Evolutionary conservation across 2,797 vertebrate genomes (phyloP), one percentile per base, ranked within the genome.

Genomic region (Melanotaenia trifasciata): DNA sequence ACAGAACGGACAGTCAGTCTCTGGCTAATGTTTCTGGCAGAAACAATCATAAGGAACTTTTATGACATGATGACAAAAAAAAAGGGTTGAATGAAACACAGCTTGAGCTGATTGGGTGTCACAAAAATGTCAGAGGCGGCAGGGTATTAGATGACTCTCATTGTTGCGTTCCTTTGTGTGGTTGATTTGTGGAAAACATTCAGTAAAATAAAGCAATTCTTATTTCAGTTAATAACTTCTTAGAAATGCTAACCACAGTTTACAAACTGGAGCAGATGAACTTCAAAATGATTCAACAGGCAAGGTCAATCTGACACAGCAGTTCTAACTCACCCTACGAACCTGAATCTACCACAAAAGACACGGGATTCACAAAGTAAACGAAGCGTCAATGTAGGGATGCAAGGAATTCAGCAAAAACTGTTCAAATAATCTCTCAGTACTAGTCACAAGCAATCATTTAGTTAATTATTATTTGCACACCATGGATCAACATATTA

Each of bases 1-100:
- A 64, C 67, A 85, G 61, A 80, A 66, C 14, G 38, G 32, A 50
- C 64, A 60, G 53, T 30, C 72, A 77, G 76, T 87, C 58, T 64
- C 1, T 12, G 40, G 35, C 60, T 65, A 69, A n/a, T 56, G 45
- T 76, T 84, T 85, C 76, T 53, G 45, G 53, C 26, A 59, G 54
- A 50, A n/a, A 54, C 33, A 81, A 81, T 64, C 67, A 68, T 63
- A 63, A 57, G 57, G 64, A 80, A 20, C 47, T n/a, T 62, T 63
- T 40, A 64, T 59, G 28, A 80, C 77, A 85, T 60, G 53, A 13
- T 58, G 33, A 57, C 67, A 53, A 74, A 12, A 4, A 12, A 4
- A 18, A 40, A 16, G 3, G 38, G 38, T 4, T 36, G 60, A 74
- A 78, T 62, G 47, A 50, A 24, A 66, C 43, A 28, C n/a, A 40